phyloP scores from a whole-genome alignment of 2,797 vertebrate genomes.

The Urocyon cinereoargenteus region DNA sequence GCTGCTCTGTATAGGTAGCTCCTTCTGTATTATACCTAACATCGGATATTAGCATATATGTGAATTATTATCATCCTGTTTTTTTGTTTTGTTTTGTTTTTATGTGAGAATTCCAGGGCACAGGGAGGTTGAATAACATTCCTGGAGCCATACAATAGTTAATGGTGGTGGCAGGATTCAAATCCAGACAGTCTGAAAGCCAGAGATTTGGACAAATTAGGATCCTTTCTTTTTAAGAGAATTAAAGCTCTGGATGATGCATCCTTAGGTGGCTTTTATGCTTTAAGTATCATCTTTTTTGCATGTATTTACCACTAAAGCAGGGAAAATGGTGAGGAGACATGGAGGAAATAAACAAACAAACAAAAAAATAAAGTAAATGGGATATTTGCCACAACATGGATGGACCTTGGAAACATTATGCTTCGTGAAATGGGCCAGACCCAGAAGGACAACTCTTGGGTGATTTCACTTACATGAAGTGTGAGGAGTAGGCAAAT shows the following conservation, averaged over 20 bases:
- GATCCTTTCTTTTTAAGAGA: slow-evolving; percentile 44
- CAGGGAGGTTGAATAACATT: neutral
- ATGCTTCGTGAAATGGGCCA: neutral
- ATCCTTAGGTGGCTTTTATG: slow-evolving; percentile 14
- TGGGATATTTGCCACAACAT: rapidly evolving
- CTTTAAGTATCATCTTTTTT: slow-evolving; percentile 5
- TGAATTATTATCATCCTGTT: neutral
- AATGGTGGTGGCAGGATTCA: neutral
- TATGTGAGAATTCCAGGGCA: neutral
- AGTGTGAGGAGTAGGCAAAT: neutral
- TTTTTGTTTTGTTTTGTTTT: neutral
- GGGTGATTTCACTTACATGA: rapidly evolving
- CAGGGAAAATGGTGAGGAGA: neutral
- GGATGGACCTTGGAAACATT: neutral
- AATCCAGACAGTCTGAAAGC: neutral
- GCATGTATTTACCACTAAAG: neutral
- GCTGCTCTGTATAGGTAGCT: neutral
- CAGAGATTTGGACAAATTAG: neutral
- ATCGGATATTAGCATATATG: no score
- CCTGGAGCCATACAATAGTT: neutral
- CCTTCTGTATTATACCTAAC: neutral
- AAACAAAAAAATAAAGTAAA: neutral
- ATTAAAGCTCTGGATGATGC: neutral
- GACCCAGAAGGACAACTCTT: neutral
- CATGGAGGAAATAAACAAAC: neutral